Conservation (phyloP, 2,888 invertebrate genomes). For the Tanytarsus gracilentus region DNA sequence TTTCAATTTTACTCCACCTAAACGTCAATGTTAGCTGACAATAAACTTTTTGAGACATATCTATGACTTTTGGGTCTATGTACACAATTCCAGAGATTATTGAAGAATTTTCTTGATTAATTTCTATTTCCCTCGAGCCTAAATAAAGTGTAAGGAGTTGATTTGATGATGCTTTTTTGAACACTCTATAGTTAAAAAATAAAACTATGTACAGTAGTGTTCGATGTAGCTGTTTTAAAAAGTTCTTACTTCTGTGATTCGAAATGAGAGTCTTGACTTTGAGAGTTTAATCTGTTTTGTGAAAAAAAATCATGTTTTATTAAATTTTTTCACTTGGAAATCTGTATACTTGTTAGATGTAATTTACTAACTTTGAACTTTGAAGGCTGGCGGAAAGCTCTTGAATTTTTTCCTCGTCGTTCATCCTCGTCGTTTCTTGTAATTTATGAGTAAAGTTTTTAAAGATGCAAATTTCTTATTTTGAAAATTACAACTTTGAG, state of each 20-base stretch:
- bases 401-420: too few species aligned
- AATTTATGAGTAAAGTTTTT: too few species aligned
- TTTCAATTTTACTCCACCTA: slow-evolving; percentile 48
- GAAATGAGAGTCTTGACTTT: not conserved
- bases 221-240: too few species aligned
- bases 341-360: too few species aligned
- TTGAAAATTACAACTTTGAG: too few species aligned
- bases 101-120: not conserved
- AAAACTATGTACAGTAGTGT: not conserved
- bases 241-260: not conserved
- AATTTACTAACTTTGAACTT: too few species aligned
- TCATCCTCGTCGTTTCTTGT: too few species aligned
- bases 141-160: slow-evolving; percentile 75
- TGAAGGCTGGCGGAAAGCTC: too few species aligned
- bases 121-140: slow-evolving; percentile 66
- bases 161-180: slow-evolving; percentile 80
- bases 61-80: slow-evolving; percentile 62
- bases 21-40: slow-evolving; percentile 86
- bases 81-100: slow-evolving; percentile 87
- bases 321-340: too few species aligned
- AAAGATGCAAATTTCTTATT: too few species aligned
- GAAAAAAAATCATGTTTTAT: too few species aligned
- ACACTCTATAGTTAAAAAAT: slow-evolving; percentile 48
- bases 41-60: slow-evolving; percentile 65
- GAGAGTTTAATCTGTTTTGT: too few species aligned